phyloP scores from a whole-genome alignment of 2,888 invertebrate genomes.

The Lordiphosa andalusiaca region DNA sequence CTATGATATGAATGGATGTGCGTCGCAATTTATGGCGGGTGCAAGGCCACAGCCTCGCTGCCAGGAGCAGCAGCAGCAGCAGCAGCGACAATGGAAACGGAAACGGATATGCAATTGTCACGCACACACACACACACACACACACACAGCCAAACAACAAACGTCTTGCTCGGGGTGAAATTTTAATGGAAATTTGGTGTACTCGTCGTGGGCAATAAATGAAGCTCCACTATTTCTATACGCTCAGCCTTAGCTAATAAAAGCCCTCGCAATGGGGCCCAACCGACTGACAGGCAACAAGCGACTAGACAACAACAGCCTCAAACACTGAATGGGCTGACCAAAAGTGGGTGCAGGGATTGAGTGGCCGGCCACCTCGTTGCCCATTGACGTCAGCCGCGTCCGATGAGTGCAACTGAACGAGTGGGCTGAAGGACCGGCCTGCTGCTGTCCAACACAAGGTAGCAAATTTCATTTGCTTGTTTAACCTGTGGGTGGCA shows the following conservation, averaged over 20 bases:
- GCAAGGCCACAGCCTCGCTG: conserved; percentile 41
- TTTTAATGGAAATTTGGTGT: conserved; percentile 62
- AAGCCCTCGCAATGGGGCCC: conserved; percentile 20
- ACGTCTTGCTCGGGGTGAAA: conserved; percentile 29
- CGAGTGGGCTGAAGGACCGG: background rate
- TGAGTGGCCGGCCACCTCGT: conserved; percentile 19
- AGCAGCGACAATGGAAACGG: conserved; percentile 44
- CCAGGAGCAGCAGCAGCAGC: conserved; percentile 33
- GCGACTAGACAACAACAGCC: conserved; percentile 30
- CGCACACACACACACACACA: conserved; percentile 22
- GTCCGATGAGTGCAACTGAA: conserved; percentile 26
- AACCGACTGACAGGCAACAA: conserved; percentile 31
- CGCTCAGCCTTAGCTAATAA: conserved; percentile 39
- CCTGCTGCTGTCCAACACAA: conserved; percentile 3
- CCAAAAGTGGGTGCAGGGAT: conserved; percentile 3
- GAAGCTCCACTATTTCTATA: conserved; percentile 43
- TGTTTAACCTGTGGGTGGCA: background rate
- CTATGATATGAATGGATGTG: conserved; percentile 47
- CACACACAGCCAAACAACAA: conserved; percentile 2
- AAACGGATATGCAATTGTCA: conserved; percentile 58
- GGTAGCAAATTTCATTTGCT: conserved; percentile 17
- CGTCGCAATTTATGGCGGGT: conserved; percentile 53
- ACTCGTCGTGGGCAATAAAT: conserved; percentile 39
- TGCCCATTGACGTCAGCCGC: conserved; percentile 24
- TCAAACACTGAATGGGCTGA: conserved; percentile 53